Percentiles rank a stretch among this genome's conserved stretches.
Conservation (phyloP, 2,888 invertebrate species). For the Sphecodes monilicornis region DNA sequence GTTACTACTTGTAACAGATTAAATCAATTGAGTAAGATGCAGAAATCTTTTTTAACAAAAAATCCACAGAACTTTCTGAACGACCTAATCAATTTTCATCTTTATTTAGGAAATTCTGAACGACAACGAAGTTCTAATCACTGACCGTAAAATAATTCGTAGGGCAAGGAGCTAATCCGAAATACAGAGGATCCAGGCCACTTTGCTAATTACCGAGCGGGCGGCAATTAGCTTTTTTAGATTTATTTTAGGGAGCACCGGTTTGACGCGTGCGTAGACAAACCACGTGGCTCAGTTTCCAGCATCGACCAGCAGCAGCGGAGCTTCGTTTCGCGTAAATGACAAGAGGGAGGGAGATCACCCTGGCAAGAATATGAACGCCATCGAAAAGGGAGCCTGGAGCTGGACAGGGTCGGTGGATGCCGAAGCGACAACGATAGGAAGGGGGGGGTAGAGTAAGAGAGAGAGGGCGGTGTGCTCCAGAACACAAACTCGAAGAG, state of each 20-base stretch:
- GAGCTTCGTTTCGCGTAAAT: conserved; percentile 61
- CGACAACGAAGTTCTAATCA: background rate
- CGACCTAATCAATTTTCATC: background rate
- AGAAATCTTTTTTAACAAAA: no score
- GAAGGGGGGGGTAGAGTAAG: background rate
- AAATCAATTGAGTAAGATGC: no score
- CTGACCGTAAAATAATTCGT: background rate
- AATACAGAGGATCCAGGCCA: background rate
- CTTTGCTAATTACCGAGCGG: background rate
- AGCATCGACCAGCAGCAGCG: conserved; percentile 63
- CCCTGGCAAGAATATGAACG: conserved; percentile 42
- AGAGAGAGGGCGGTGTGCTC: conserved; percentile 10
- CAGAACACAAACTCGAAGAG: conserved; percentile 40
- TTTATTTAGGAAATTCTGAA: background rate
- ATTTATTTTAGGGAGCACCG: conserved; percentile 10
- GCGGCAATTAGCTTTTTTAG: conserved; percentile 30
- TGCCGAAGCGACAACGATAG: background rate
- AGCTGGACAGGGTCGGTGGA: conserved; percentile 33
- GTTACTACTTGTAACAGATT: no score
- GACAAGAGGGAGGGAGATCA: conserved; percentile 31
- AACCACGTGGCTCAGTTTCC: conserved; percentile 42
- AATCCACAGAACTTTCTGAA: no score
- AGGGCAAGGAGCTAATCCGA: background rate
- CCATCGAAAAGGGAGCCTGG: conserved; percentile 31
- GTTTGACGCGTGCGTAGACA: conserved; percentile 55